Percentiles rank a stretch among this genome's conserved stretches.
These are phyloP conservation scores for Monarcha castaneiventris DNA, from an alignment of 2,113 vertebrate species.

Conservation along the genomic window DNA sequence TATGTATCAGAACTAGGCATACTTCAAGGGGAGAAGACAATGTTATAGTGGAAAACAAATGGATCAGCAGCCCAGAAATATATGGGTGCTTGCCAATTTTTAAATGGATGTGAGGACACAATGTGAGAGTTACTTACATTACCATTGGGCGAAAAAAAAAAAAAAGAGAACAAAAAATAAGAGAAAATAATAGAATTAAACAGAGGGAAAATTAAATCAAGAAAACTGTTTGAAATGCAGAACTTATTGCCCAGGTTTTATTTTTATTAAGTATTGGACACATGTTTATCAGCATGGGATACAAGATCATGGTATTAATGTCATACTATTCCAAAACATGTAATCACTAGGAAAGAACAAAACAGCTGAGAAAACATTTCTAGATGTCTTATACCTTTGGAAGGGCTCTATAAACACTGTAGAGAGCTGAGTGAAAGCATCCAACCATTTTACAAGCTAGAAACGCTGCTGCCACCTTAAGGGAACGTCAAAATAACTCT, in stretches of 20 bases:
- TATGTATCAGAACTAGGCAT: not conserved
- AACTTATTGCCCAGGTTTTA: not conserved
- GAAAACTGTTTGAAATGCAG: not conserved
- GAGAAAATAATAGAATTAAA: not conserved
- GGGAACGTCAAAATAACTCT: not conserved
- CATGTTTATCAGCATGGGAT: not conserved
- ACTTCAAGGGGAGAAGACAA: not conserved
- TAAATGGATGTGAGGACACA: not conserved
- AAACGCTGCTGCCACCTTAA: not conserved
- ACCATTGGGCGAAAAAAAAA: accelerated
- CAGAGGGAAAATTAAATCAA: not conserved
- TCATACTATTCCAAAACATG: not conserved
- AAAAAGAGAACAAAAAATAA: not conserved
- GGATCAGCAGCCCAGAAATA: not conserved
- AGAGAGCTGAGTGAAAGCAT: not conserved
- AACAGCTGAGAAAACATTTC: not conserved
- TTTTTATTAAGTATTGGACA: not conserved
- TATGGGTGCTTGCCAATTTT: not conserved
- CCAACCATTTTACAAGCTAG: not conserved
- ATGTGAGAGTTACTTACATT: not conserved
- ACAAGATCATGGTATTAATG: not conserved
- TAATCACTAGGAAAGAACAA: not conserved
- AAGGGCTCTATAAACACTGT: not conserved
- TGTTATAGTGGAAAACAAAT: not conserved
- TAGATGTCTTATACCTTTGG: not conserved